Conservation (phyloP, 2,113 vertebrate species). For the Puma concolor region DNA sequence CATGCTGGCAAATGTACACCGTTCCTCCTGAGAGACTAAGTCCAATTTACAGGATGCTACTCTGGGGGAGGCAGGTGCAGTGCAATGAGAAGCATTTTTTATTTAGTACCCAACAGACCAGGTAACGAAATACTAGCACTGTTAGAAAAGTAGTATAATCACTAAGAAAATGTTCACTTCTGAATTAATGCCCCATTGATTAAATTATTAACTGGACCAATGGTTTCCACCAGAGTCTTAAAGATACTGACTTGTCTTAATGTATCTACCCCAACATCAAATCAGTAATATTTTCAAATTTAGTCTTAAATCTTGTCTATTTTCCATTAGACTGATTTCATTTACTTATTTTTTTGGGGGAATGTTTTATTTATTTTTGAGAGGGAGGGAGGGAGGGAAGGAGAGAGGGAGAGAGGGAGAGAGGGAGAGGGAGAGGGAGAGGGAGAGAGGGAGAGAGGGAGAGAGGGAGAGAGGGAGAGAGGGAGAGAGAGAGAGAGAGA, state of each 20-base stretch:
- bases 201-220: slow-evolving; percentile 41
- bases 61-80: slow-evolving; percentile 52
- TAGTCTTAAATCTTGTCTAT: background rate
- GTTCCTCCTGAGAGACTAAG: slow-evolving; percentile 66
- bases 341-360: too few species aligned
- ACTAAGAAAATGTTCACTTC: slow-evolving; percentile 49
- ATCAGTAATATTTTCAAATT: background rate
- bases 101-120: slow-evolving; percentile 46
- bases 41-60: background rate
- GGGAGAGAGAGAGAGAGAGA: too few species aligned
- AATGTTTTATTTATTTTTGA: too few species aligned
- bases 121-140: slow-evolving; percentile 53
- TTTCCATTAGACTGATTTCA: background rate
- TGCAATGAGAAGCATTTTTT: slow-evolving; percentile 51
- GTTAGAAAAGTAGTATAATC: slow-evolving; percentile 47
- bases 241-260: slow-evolving; percentile 6
- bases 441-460: fast-evolving
- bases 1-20: background rate
- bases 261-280: background rate
- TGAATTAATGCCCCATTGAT: slow-evolving; percentile 20
- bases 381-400: too few species aligned
- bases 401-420: too few species aligned
- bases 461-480: too few species aligned
- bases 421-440: too few species aligned
- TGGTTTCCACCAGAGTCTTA: background rate